Percentiles rank a stretch among this genome's conserved stretches.
Conservation (phyloP, 2,113 vertebrate genomes). For the Meriones unguiculatus region DNA sequence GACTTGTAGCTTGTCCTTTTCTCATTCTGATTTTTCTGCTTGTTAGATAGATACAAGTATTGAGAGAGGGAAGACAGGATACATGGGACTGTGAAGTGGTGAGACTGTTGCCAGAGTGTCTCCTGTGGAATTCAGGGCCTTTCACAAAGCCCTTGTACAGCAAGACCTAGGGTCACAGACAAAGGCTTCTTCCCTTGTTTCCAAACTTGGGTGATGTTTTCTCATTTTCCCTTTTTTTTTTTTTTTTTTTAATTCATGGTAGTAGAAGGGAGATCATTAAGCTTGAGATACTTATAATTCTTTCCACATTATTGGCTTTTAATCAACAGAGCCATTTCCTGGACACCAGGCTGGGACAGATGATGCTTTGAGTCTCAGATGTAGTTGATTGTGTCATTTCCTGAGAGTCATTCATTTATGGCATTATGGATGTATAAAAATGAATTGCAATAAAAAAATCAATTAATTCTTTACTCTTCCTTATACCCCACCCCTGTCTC, state of each 20-base stretch:
- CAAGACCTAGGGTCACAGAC: not conserved
- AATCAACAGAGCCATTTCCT: rapidly evolving
- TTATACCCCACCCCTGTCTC: not conserved
- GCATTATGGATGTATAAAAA: not conserved
- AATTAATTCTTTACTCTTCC: not conserved
- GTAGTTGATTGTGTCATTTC: rapidly evolving
- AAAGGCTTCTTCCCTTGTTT: not conserved
- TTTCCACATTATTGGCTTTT: too few species aligned
- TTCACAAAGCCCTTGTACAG: too few species aligned
- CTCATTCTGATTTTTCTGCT: not conserved
- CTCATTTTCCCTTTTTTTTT: not conserved
- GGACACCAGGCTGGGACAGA: not conserved
- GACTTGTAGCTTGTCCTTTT: rapidly evolving
- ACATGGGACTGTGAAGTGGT: not conserved
- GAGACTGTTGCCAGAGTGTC: too few species aligned
- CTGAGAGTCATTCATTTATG: not conserved
- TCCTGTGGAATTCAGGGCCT: not conserved
- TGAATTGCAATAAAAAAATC: not conserved
- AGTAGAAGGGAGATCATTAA: not conserved
- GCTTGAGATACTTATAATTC: rapidly evolving
- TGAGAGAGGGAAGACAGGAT: rapidly evolving
- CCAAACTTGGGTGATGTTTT: too few species aligned
- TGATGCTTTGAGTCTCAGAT: not conserved
- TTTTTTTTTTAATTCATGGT: too few species aligned
- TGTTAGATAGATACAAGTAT: not conserved